phyloP scores from a whole-genome alignment of 2,113 vertebrate genomes.

The Lophura nycthemera region DNA sequence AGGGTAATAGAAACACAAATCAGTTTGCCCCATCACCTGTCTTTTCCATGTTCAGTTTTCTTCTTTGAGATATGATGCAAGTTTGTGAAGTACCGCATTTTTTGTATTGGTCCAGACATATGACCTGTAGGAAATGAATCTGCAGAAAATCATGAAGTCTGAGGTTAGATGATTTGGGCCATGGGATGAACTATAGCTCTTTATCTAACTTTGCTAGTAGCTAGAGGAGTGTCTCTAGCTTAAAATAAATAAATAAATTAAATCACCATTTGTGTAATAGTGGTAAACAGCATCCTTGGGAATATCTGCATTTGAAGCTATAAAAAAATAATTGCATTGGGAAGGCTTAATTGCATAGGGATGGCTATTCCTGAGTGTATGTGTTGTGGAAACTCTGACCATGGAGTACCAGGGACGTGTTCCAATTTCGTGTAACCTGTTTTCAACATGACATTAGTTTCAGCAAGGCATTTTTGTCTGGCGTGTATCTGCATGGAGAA shows the following conservation, averaged over 20 bases:
- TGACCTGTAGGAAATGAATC: background rate
- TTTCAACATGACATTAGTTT: background rate
- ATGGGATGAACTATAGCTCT: background rate
- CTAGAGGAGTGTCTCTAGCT: background rate
- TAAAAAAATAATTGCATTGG: background rate
- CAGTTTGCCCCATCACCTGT: background rate
- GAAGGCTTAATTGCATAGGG: background rate
- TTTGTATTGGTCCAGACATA: background rate
- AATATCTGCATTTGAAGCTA: background rate
- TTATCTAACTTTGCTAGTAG: background rate
- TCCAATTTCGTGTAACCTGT: background rate
- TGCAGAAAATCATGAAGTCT: background rate
- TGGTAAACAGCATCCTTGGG: background rate
- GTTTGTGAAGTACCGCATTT: background rate
- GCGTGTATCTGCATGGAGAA: background rate
- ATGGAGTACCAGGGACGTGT: background rate
- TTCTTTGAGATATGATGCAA: background rate
- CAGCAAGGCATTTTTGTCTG: background rate
- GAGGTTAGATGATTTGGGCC: background rate
- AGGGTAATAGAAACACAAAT: constrained; percentile 75
- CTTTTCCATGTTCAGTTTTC: background rate
- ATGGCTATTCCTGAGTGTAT: background rate
- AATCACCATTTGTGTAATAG: background rate
- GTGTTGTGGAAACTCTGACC: background rate
- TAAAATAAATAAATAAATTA: background rate